These are phyloP conservation scores for Perca fluviatilis DNA, from an alignment of 2,113 vertebrate species.

Conservation along the genomic window DNA sequence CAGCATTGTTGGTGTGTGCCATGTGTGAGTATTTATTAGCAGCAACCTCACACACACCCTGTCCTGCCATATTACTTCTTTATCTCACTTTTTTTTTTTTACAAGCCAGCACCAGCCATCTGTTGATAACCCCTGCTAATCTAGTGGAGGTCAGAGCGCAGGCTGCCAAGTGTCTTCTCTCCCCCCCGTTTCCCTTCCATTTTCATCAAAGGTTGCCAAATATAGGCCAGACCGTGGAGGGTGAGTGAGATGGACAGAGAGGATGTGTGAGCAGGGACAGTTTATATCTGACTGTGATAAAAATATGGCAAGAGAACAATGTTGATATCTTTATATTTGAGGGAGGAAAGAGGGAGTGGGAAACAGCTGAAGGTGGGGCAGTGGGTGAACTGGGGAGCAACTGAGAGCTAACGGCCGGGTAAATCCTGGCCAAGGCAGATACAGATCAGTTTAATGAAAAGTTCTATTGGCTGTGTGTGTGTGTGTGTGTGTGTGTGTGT, in stretches of 20 bases:
- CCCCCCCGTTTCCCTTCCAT: constrained; percentile 57
- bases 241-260: neutral
- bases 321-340: neutral
- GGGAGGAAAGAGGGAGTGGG: neutral
- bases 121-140: constrained; percentile 77
- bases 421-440: constrained; percentile 37
- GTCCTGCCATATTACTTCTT: constrained; percentile 42
- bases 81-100: constrained; percentile 57
- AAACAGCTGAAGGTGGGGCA: constrained; percentile 6
- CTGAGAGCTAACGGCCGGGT: constrained; percentile 14
- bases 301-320: neutral
- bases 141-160: constrained; percentile 71
- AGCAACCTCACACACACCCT: constrained; percentile 4
- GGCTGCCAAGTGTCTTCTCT: constrained; percentile 57
- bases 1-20: constrained; percentile 11
- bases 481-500: neutral
- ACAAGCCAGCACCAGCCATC: constrained; percentile 61
- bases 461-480: neutral
- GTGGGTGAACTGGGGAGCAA: constrained; percentile 11
- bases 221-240: constrained; percentile 16
- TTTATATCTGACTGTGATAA: constrained; percentile 1
- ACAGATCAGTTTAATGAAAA: constrained; percentile 57
- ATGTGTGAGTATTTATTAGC: constrained; percentile 47
- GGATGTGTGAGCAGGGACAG: neutral
- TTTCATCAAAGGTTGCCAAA: constrained; percentile 49